Evolutionary conservation across 2,113 vertebrate genomes (phyloP), one percentile per base, ranked within the genome.

Genomic region (Euleptes europaea): DNA sequence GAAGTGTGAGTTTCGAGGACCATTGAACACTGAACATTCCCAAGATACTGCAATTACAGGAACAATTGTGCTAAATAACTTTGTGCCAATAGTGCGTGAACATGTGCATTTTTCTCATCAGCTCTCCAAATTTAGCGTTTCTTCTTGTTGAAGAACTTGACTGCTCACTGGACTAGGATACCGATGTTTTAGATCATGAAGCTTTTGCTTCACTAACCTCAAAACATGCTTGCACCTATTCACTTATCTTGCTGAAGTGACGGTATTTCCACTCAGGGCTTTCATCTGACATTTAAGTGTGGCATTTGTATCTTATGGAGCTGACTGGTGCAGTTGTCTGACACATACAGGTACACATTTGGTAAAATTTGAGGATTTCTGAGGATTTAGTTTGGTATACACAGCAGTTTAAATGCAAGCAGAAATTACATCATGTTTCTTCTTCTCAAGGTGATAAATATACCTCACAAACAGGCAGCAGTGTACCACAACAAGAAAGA

Each of bases 41-140:
- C 79, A 81, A 83, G 84, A 80, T 92, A 82, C 78, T 90, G 84
- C 89, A 93, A 89, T 93, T 94, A 94, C 90, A 90, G 85, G 82
- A 93, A 90, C 73, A 91, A 90, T 88, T 89, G 80, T 85, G 86
- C 85, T 92, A 92, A 94, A 93, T 94, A 95, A 93, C 89, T 94
- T 93, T 89, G 73, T 78, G 78, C 40, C 81, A 89, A 90, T 89
- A 90, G 78, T 86, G 84, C 92, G 86, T 93, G 91, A 93, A 90
- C 74, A 38, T 57, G 57, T 66, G 44, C 35, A 74, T 74, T 74
- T 49, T 67, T 54, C 76, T 77, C 76, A 87, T 72, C 42, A 92
- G 15, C 35, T 83, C 82, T 92, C 78, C 66, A 78, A 87, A 17
- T 78, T 92, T 90, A 85, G 54, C 38, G n/a, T 86, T 86, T 83